Conservation (phyloP, 1,140 invertebrate species). For the Aradophagus sp. region DNA sequence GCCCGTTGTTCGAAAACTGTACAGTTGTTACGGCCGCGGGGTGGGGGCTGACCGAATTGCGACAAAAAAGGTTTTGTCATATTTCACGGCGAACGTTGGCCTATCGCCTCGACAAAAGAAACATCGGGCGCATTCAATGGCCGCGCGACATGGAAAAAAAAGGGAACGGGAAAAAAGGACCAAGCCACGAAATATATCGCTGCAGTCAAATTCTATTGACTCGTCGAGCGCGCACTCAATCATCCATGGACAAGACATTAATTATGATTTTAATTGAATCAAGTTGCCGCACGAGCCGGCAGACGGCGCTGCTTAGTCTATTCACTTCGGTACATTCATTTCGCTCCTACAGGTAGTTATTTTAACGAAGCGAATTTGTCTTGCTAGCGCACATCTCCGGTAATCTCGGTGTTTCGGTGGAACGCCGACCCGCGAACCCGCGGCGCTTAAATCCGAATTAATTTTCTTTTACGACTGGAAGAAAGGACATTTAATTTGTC, state of each 20-base stretch:
- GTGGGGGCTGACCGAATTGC: conserved; percentile 12
- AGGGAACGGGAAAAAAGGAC: too few relatives aligned
- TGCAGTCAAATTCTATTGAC: conserved; percentile 33
- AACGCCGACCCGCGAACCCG: conserved; percentile 28
- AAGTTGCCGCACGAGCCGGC: too few relatives aligned
- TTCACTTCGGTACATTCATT: conserved; percentile 27
- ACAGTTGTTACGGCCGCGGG: conserved; percentile 11
- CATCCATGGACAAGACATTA: conserved; percentile 43
- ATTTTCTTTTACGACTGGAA: conserved; percentile 43
- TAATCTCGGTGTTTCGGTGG: conserved; percentile 46
- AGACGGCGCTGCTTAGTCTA: conserved; percentile 42
- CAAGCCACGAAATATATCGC: too few relatives aligned
- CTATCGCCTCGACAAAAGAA: conserved; percentile 36
- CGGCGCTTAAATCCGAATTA: conserved; percentile 46
- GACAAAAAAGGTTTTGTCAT: conserved; percentile 44
- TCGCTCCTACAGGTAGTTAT: conserved; percentile 47
- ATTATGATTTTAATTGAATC: conserved; percentile 53
- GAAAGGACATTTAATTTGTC: conserved; percentile 46
- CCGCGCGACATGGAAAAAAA: too few relatives aligned
- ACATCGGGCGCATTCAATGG: conserved; percentile 30
- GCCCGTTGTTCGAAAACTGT: conserved; percentile 23
- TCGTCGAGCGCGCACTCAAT: conserved; percentile 15
- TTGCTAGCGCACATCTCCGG: conserved; percentile 38
- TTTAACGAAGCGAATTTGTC: conserved; percentile 53
- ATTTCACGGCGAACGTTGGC: conserved; percentile 31